A percentile compares a stretch with the other conserved stretches of the same genome.
Conservation (phyloP, 2,113 vertebrate genomes). For the Calyptommatus sinebrachiatus region DNA sequence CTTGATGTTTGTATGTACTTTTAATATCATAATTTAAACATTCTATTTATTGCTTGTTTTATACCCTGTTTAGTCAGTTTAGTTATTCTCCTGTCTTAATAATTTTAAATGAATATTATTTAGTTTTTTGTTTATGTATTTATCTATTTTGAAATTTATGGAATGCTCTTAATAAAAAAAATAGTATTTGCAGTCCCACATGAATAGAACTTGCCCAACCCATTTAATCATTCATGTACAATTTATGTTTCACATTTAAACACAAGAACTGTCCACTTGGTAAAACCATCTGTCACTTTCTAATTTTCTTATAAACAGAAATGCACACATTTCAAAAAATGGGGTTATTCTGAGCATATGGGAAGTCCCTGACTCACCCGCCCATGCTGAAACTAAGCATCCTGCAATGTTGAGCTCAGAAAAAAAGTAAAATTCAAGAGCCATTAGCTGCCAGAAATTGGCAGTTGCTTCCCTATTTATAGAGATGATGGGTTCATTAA, state of each 20-base stretch:
- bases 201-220: conserved; percentile 11
- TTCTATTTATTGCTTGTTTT: too few relatives aligned
- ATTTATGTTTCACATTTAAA: conserved; percentile 64
- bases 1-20: too few relatives aligned
- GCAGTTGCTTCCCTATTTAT: background rate
- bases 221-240: conserved; percentile 50
- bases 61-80: too few relatives aligned
- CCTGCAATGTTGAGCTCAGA: conserved; percentile 35
- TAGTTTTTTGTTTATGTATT: too few relatives aligned
- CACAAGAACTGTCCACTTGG: conserved; percentile 43
- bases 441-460: background rate
- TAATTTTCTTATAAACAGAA: conserved; percentile 53
- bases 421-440: conserved; percentile 20
- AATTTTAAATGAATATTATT: too few relatives aligned
- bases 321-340: conserved; percentile 58
- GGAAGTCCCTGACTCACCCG: conserved; percentile 48
- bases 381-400: conserved; percentile 43
- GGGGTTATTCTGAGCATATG: conserved; percentile 61
- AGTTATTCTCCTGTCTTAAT: too few relatives aligned
- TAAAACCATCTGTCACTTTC: conserved; percentile 64
- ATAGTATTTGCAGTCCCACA: too few relatives aligned
- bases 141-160: background rate
- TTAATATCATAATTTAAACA: too few relatives aligned
- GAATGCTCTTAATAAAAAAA: too few relatives aligned
- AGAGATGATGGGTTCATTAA: background rate